Conservation (phyloP, 1,140 invertebrate species). For the Pseudomyrmex concolor region DNA sequence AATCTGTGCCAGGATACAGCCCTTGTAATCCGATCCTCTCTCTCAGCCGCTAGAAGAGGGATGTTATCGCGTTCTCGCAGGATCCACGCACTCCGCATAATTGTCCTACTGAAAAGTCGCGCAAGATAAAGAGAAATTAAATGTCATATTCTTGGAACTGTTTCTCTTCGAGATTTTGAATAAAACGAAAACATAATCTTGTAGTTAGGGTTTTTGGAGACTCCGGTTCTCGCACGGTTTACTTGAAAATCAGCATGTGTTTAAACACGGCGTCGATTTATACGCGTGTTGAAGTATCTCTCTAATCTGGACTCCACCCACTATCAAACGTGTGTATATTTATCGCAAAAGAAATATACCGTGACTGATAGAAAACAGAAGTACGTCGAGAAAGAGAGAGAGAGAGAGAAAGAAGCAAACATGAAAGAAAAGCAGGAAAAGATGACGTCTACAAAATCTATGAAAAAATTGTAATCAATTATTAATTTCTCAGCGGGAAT, state of each 20-base stretch:
- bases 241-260: not conserved
- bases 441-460: not conserved
- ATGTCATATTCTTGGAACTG: not conserved
- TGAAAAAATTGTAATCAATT: not conserved
- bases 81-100: constrained; percentile 46
- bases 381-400: not conserved
- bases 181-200: not conserved
- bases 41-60: constrained; percentile 17
- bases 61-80: constrained; percentile 61
- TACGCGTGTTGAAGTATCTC: constrained; percentile 32
- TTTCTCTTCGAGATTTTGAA: not conserved
- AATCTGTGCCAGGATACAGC: constrained; percentile 68
- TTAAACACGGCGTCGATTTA: constrained; percentile 59
- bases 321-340: constrained; percentile 11
- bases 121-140: constrained; percentile 28
- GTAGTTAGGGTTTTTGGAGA: too few relatives aligned
- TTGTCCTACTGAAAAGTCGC: constrained; percentile 33
- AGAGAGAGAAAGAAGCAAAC: not conserved
- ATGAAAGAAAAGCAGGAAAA: not conserved
- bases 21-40: constrained; percentile 71
- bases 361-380: constrained; percentile 51
- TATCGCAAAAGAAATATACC: constrained; percentile 64
- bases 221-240: not conserved
- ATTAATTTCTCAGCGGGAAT: not conserved
- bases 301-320: not conserved